A percentile compares a stretch with the other conserved stretches of the same genome.
Evolutionary conservation across 2,113 vertebrate species (phyloP).

Genomic region (Sprattus sprattus): DNA sequence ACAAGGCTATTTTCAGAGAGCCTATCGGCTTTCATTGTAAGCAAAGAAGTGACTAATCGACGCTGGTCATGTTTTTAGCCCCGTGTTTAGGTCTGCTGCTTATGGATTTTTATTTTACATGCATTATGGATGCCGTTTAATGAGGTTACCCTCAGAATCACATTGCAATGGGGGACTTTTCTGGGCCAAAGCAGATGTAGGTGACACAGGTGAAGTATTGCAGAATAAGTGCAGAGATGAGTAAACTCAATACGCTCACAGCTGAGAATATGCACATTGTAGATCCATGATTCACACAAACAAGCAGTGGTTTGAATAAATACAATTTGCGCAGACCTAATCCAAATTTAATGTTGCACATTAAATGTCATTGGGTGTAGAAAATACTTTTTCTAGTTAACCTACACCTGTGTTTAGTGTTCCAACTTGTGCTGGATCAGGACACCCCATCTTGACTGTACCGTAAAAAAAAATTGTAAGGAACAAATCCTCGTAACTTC

Average conservation of each 20-base stretch:
- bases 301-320: neutral
- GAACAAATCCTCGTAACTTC: neutral
- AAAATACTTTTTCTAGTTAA: neutral
- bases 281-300: neutral
- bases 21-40: conserved; percentile 62
- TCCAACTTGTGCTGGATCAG: no score
- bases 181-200: neutral
- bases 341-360: neutral
- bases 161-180: neutral
- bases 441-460: neutral
- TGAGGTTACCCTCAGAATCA: conserved; percentile 48
- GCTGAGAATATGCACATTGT: neutral
- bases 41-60: conserved; percentile 53
- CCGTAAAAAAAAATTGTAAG: neutral
- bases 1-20: conserved; percentile 63
- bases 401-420: neutral
- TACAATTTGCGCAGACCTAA: neutral
- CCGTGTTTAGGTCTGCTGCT: conserved; percentile 46
- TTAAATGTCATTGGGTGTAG: neutral
- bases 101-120: conserved; percentile 53
- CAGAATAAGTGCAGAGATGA: neutral
- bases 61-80: conserved; percentile 43
- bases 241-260: neutral
- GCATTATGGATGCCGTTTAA: conserved; percentile 61
- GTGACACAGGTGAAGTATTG: conserved; percentile 17